A percentile compares a stretch with the other conserved stretches of the same genome.
These are phyloP conservation scores for Drosophila sechellia DNA, from an alignment of 1,140 invertebrate species.

Conservation along the genomic window DNA sequence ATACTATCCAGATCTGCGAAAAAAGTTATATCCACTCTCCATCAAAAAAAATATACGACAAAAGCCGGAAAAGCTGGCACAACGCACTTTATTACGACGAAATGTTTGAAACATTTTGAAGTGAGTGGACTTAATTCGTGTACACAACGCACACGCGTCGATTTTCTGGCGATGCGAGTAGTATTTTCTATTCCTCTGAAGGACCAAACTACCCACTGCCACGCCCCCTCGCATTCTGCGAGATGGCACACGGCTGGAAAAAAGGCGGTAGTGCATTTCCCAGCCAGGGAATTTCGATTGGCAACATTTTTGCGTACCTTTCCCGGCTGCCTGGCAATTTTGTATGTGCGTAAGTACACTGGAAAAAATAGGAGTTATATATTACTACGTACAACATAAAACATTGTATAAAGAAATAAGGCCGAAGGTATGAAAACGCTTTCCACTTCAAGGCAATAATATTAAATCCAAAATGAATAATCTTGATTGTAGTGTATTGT, in stretches of 20 bases:
- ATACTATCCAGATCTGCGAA: conserved; percentile 13
- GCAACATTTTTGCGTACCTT: conserved; percentile 78
- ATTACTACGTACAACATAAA: too few species aligned
- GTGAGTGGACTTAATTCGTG: conserved; percentile 77
- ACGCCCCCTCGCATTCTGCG: conserved; percentile 12
- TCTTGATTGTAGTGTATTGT: too few species aligned
- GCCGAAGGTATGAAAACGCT: too few species aligned
- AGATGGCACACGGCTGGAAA: conserved; percentile 32
- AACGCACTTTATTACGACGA: conserved; percentile 75
- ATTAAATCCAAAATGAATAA: too few species aligned
- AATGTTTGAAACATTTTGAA: conserved; percentile 72
- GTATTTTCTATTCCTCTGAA: conserved; percentile 28
- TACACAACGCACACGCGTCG: conserved; percentile 40
- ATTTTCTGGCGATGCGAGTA: conserved; percentile 13
- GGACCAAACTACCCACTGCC: conserved; percentile 8
- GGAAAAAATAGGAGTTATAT: not conserved
- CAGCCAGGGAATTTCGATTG: conserved; percentile 70
- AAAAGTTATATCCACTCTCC: conserved; percentile 6
- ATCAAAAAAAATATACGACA: not conserved
- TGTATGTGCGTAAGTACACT: conserved; percentile 19
- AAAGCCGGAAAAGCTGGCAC: conserved; percentile 30
- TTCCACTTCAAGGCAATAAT: too few species aligned
- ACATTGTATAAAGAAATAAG: too few species aligned
- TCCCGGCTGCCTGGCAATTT: conserved; percentile 42
- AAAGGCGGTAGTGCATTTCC: conserved; percentile 21